Base-by-base conservation (phyloP, 2,113 vertebrate genomes). In the Eublepharis macularius region DNA sequence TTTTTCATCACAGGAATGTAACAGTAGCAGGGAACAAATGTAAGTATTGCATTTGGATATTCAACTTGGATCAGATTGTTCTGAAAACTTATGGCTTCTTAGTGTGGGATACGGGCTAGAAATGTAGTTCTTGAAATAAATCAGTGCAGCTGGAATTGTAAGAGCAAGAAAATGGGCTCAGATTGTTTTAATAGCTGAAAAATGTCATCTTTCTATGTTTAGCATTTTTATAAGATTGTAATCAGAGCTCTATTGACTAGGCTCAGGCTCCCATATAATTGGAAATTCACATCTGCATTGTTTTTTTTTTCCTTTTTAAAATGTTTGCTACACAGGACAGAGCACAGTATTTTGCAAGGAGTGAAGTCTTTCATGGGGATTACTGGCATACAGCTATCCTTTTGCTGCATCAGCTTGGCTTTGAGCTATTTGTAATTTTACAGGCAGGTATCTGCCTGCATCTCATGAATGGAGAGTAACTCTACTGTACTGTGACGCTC, bases 41-140 rank as follows among this genome's bases (percentile, higher is more conserved):
- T 97, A 93, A 97, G 96, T 97, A 96, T 73, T 87, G 41, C 68
- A 69, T 87, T 86, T 57, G 43, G 41, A 90, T 95, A 92, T 94
- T 83, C 90, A 96, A 96, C 91, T 96, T 90, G 80, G n/a, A 39
- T 45, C 80, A 39, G 82, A 81, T 36, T 90, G 84, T 74, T 89
- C 45, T 86, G 85, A 66, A 91, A 96, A 96, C 94, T 95, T 96
- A 92, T 77, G 43, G 41, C 29, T 39, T 91, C 83, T 94, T 93
- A 84, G 76, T 83, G 89, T 68, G 91, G 16, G 29, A 72, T 91
- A 94, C 91, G 32, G 45, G 51, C 74, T 85, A 39, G 83, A 90
- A 65, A 83, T 60, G 82, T 84, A 21, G 1, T 41, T 89, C 86
- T 92, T 66, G 26, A 47, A 81, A 85, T 2, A 82, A 91, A 92